Base-by-base conservation (phyloP, 1,140 invertebrate species). In the Pectinophora gossypiella region DNA sequence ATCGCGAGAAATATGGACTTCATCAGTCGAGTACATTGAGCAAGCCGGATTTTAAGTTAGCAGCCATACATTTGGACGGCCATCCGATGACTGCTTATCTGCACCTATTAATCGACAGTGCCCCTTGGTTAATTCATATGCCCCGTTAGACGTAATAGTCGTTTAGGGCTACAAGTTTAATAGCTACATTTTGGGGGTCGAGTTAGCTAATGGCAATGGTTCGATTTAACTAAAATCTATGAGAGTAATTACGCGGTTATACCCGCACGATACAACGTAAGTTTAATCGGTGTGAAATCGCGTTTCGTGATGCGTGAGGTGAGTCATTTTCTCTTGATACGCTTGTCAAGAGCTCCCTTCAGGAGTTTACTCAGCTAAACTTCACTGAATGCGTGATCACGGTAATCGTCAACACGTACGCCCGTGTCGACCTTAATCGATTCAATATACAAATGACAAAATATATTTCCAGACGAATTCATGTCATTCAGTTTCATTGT, bases 101-200 rank as follows among this genome's bases (percentile, higher is more conserved):
- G 40, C 19, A 44, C 42, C 59, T 59, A 73, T 71, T 73, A 71
- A 73, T 76, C 68, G 71, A 57, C 66, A 51, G 59, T 48, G 52
- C 51, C 53, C 50, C 59, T 68, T 59, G 63, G 61, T 76, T 69
- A 66, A 65, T 67, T 65, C 61, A 71, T 66, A 59, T 68, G 59
- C 60, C 55, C 48, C 56, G 46, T 65, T 78, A 67, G 56, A 64
- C 56, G 64, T 74, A 71, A 76, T 72, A 59, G 63, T 57, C 64
- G 59, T 68, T 74, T 72, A 71, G 64, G 57, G 57, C 54, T 59
- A 1, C 10, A 13, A 15, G 36, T 40, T 27, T 38, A 18, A 40
- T 40, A 6, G 49, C 45, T 51, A 15, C 55, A 47, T 47, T 59
- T 46, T 59, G 48, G 50, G 47, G 47, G 15, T 50, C 16, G 10